Base-by-base conservation (phyloP, 2,888 invertebrate species). In the Atrina japonica region DNA sequence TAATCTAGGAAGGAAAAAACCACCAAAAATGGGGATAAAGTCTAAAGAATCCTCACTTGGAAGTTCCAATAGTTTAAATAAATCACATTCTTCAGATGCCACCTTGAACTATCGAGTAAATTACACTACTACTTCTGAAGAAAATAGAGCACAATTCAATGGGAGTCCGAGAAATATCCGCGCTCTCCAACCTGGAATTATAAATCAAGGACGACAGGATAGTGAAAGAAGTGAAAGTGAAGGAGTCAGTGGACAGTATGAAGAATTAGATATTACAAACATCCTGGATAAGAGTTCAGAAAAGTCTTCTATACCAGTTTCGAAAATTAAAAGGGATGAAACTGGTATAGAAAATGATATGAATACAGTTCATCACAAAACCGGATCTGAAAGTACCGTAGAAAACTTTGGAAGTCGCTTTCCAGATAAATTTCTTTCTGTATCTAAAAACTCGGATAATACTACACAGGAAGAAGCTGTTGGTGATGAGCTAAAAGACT, bases 231-330 rank as follows among this genome's bases (percentile, higher is more conserved):
- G 76, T 25, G 83, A 83, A 29, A 80, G 76, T 27, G 79, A 76
- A 9, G 76, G 72, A 3, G 55, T 53, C 2, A 74, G 65, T 60
- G 75, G 70, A 18, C 66, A 66, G 11, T 84, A 84, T 50, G 77
- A 78, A 1, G 82, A 79, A 21, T 70, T 68, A 9, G 86, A 86
- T 69, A 83, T 83, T 6, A 77, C 75, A 35, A 76, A 77, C 40
- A 77, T 86, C 7, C 73, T 79, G 2, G 40, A 56, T 16, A 40
- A 40, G 18, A 56, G 40, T 35, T 56, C 56, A 41, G 9, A 35
- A 35, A 18, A 21, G 9, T 56, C 56, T 18, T n/a, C n/a, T n/a
- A n/a, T n/a, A n/a, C n/a, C n/a, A n/a, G n/a, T n/a, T n/a, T n/a
- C n/a, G n/a, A n/a, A n/a, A n/a, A n/a, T n/a, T n/a, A n/a, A n/a